Base-by-base conservation (phyloP, 2,797 vertebrate genomes). In the Dicrostonyx torquatus region DNA sequence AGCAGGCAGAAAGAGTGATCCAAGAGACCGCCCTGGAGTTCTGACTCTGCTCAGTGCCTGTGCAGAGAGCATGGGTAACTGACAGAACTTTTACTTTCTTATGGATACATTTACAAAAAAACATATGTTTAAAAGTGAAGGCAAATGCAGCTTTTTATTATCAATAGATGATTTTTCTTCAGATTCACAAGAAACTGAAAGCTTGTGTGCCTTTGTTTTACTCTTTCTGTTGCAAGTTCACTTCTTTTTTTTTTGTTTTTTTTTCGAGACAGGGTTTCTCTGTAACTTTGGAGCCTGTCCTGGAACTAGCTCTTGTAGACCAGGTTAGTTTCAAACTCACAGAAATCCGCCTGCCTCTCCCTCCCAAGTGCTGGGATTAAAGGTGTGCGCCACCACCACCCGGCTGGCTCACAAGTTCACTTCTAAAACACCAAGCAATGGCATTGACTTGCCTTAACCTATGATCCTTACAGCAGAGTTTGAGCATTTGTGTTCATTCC, bases 101-200 rank as follows among this genome's bases (percentile, higher is more conserved):
- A 72, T 20, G 5, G 7, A 86, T 73, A 12, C 12, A 85, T 24
- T 64, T 86, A n/a, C n/a, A n/a, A n/a, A n/a, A 66, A 95, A 48
- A 2, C 17, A 15, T 68, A 53, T 70, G 15, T 91, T 78, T 62
- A 84, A 6, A 78, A 70, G 13, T 73, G 45, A 64, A 29, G 6
- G 20, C 26, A 78, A 95, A 53, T 87, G 5, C 70, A 87, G 94
- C 66, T 60, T 92, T 75, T 40, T 45, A 13, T 82, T 82, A 77
- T 31, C 8, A 79, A 34, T 6, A 64, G 43, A 76, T 34, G 58
- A 78, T 73, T 88, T 53, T 84, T 48, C 55, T 24, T 62, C 14
- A 87, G 53, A 77, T 89, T 86, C 53, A 68, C 2, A 40, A 40
- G 15, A 22, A 77, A n/a, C 68, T 64, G 31, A 48, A 72, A 29